Conservation (phyloP, 2,888 invertebrate genomes). For the Pyrocoelia pectoralis region DNA sequence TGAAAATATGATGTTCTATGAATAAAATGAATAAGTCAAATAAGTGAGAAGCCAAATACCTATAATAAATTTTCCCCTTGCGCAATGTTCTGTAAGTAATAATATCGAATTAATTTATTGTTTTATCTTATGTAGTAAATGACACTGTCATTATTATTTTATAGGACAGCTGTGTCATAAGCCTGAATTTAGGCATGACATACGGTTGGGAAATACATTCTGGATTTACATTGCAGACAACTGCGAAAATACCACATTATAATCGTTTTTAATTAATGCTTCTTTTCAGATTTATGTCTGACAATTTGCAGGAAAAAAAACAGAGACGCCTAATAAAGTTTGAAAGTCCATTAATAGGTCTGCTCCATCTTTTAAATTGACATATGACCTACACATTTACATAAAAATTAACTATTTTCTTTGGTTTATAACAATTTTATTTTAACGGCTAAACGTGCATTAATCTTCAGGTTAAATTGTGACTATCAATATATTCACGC, state of each 20-base stretch:
- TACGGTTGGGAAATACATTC: slow-evolving; percentile 29
- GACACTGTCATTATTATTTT: slow-evolving; percentile 34
- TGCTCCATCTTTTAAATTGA: slow-evolving; percentile 9
- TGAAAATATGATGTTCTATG: slow-evolving; percentile 8
- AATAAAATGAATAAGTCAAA: slow-evolving; percentile 20
- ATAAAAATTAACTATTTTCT: slow-evolving; percentile 1
- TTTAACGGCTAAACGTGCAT: background rate
- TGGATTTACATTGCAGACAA: slow-evolving; percentile 25
- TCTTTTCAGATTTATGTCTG: slow-evolving; percentile 27
- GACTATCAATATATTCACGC: slow-evolving; percentile 8
- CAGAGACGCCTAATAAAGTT: slow-evolving; percentile 24
- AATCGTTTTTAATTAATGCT: slow-evolving; percentile 35
- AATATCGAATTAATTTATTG: slow-evolving; percentile 35
- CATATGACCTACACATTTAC: slow-evolving; percentile 21
- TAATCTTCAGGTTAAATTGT: slow-evolving; percentile 1
- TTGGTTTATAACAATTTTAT: background rate
- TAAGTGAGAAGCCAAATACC: slow-evolving; percentile 24
- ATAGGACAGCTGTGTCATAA: slow-evolving; percentile 34
- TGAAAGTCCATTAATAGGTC: slow-evolving; percentile 23
- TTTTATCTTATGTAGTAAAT: slow-evolving; percentile 32
- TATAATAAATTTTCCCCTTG: slow-evolving; percentile 22
- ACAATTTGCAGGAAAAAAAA: slow-evolving; percentile 22
- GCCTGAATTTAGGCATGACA: slow-evolving; percentile 35
- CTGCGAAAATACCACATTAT: slow-evolving; percentile 33
- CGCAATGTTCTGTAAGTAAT: slow-evolving; percentile 23